A percentile compares a stretch with the other conserved stretches of the same genome.
Conservation (phyloP, 2,113 vertebrate genomes). For the Ibidorhyncha struthersii region DNA sequence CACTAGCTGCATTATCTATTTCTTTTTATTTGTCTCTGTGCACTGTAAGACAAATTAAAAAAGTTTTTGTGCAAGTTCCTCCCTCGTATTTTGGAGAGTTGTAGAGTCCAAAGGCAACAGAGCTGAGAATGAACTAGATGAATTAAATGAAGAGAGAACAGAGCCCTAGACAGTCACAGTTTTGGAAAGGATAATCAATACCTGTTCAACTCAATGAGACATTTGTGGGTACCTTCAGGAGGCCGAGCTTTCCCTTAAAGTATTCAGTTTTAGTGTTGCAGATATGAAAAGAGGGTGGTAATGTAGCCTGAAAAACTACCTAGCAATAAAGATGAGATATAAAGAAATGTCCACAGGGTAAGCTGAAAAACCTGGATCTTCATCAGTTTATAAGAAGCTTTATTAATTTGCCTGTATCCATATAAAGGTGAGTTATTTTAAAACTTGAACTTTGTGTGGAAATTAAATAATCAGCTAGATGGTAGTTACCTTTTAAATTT, state of each 20-base stretch:
- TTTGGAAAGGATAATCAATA: background rate
- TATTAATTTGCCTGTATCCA: background rate
- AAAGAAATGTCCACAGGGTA: background rate
- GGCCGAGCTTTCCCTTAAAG: background rate
- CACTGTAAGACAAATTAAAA: background rate
- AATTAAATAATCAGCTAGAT: background rate
- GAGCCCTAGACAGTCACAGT: background rate
- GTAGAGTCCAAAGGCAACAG: background rate
- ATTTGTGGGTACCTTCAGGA: background rate
- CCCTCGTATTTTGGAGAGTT: background rate
- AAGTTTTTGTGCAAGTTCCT: background rate
- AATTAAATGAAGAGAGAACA: background rate
- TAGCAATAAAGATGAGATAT: background rate
- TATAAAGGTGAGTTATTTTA: background rate
- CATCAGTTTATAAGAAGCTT: background rate
- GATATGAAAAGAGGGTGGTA: background rate
- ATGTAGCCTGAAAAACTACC: background rate
- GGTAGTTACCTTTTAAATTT: background rate
- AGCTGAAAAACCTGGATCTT: background rate
- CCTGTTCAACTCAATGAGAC: background rate
- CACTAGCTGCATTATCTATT: background rate
- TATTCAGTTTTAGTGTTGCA: background rate
- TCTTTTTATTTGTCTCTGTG: background rate
- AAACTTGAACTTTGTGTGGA: background rate
- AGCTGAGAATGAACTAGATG: background rate